A percentile compares a stretch with the other conserved stretches of the same genome.
Conservation (phyloP, 2,113 vertebrate genomes). For the Odocoileus hemionus region DNA sequence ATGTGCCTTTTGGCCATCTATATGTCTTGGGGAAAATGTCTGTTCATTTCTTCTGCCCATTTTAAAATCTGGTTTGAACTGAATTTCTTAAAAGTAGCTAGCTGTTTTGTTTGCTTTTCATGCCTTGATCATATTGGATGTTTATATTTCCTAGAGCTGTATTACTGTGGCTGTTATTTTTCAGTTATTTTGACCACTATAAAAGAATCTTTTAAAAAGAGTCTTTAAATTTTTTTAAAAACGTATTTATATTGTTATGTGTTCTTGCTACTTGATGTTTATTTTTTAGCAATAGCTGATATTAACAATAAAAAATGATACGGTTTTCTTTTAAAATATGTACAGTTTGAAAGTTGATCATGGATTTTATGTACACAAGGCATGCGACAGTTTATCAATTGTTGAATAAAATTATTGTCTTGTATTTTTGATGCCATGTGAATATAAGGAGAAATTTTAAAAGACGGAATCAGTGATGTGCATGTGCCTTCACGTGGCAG, state of each 20-base stretch:
- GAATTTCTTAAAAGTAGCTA: neutral
- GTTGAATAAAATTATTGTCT: neutral
- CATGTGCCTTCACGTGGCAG: neutral
- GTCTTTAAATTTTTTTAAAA: neutral
- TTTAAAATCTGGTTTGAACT: neutral
- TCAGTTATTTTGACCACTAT: neutral
- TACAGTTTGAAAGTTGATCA: neutral
- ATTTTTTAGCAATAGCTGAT: neutral
- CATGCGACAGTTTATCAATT: neutral
- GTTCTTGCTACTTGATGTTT: neutral
- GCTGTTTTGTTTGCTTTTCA: neutral
- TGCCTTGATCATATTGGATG: neutral
- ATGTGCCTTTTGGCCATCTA: neutral
- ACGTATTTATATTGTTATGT: neutral
- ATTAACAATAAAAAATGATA: neutral
- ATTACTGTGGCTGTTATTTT: neutral
- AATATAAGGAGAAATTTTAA: neutral
- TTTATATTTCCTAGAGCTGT: neutral
- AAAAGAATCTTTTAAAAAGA: neutral
- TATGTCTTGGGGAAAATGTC: neutral
- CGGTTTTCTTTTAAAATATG: neutral
- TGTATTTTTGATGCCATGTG: neutral
- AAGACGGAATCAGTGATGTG: neutral
- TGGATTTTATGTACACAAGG: neutral
- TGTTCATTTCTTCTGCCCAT: neutral